phyloP scores from a whole-genome alignment of 1,140 invertebrate species.

The Oscheius sp. region DNA sequence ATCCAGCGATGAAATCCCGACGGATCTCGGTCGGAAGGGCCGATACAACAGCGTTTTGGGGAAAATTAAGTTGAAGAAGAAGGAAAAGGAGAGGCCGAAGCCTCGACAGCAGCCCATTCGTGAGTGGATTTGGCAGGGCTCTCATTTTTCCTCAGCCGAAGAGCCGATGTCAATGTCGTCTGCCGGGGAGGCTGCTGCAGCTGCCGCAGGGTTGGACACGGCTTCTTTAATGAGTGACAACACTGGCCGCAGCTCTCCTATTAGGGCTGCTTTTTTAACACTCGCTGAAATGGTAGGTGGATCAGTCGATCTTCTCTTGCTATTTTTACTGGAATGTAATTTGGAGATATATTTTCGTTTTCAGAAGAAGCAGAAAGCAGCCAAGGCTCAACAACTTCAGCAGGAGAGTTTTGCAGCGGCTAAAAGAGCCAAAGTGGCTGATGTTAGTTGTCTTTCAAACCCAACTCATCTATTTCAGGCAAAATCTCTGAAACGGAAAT shows the following conservation, averaged over 20 bases:
- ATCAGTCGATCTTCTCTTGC: too few relatives aligned
- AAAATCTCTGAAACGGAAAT: too few relatives aligned
- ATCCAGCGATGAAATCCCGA: conserved; percentile 40
- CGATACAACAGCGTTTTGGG: conserved; percentile 5
- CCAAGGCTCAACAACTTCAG: not conserved
- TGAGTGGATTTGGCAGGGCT: not conserved
- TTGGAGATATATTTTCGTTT: not conserved
- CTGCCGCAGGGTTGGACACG: not conserved
- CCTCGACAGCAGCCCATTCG: not conserved
- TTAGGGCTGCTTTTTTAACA: not conserved
- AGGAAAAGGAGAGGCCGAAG: not conserved
- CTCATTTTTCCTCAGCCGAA: too few relatives aligned
- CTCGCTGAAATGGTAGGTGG: not conserved
- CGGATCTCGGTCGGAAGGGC: conserved; percentile 37
- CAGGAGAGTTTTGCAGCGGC: not conserved
- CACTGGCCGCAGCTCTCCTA: not conserved
- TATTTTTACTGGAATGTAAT: too few relatives aligned
- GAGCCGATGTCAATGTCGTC: not conserved
- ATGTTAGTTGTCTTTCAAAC: not conserved
- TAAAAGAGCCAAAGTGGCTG: not conserved
- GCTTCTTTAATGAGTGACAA: not conserved
- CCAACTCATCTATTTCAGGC: not conserved
- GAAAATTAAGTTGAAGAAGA: not conserved
- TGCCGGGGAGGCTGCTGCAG: not conserved
- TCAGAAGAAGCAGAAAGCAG: conserved; percentile 14